Percentiles rank a stretch among this genome's conserved stretches.
phyloP scores from a whole-genome alignment of 2,797 vertebrate species.

The Sylvia borin region DNA sequence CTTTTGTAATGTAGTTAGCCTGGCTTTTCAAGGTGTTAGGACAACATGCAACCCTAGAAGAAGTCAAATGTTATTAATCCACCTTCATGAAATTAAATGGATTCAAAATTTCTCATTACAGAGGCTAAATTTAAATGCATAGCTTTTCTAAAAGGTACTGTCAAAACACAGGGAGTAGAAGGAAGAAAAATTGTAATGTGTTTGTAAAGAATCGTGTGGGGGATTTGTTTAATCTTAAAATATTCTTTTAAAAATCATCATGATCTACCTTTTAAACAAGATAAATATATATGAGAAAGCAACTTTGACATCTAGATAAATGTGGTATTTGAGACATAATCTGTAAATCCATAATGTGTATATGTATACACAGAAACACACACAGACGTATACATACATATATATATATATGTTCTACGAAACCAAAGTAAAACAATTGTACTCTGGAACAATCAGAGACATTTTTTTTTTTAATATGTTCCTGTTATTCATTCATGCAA shows the following conservation, averaged over 20 bases:
- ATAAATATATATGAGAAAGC: not conserved
- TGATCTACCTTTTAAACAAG: not conserved
- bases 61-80: not conserved
- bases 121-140: not conserved
- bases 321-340: not conserved
- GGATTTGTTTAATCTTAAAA: not conserved
- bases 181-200: not conserved
- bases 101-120: not conserved
- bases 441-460: not conserved
- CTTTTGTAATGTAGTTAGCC: not conserved
- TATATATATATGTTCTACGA: not conserved
- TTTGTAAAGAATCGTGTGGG: not conserved
- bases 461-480: not conserved
- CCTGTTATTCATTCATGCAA: not conserved
- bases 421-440: not conserved
- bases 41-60: not conserved
- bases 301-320: not conserved
- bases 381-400: fast-evolving
- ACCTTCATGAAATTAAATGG: not conserved
- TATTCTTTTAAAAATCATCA: not conserved
- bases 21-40: not conserved
- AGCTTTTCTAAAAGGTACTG: not conserved
- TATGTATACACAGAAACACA: not conserved
- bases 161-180: not conserved
- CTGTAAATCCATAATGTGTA: fast-evolving